Base-by-base conservation (phyloP, 1,140 invertebrate genomes). In the Diprion similis region DNA sequence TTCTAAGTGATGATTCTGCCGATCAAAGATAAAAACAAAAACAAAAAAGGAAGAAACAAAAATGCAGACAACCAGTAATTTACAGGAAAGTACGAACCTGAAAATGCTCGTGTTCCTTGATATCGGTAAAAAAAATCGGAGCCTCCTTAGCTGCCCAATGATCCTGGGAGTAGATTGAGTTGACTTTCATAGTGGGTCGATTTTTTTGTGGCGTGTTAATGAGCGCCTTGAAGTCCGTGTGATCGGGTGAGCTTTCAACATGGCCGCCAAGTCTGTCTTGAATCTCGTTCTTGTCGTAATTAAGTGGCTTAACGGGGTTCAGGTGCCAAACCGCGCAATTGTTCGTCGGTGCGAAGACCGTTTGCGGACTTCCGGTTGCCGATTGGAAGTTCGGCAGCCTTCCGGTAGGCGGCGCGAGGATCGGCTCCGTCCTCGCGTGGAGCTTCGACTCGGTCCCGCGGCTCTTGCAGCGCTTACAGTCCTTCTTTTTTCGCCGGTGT, bases 81-180 rank as follows among this genome's bases (percentile, higher is more conserved):
- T 3, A 37, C 24, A 6, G 0, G 0, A 4, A 37, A 37, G 24
- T 37, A 37, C 24, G 24, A 37, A 88, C 86, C 81, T 88, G 85
- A 80, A 88, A 88, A 64, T 80, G 74, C 75, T 75, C 79, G 24
- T 85, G 82, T 73, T 87, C 82, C 73, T 87, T 87, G 71, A 82
- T 76, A 59, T 86, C 84, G 24, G 79, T 83, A 69, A 82, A 79
- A 73, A 87, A 85, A 73, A 83, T 83, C 19, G 83, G 74, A 19
- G 78, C 66, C 10, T 86, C 84, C 75, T 87, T 87, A 70, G 73
- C 72, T 48, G 82, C 82, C 83, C 85, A 86, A 48, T 86, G 83
- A 64, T 87, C 85, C 74, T 87, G 85, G 46, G 86, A 85, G 71
- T 87, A 88, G 73, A 88, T 87, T 19, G 86, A 87, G 71, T 88